Percentiles rank a stretch among this genome's conserved stretches.
These are phyloP conservation scores for Oxyura jamaicensis DNA, from an alignment of 2,113 vertebrate species.

Conservation along the genomic window DNA sequence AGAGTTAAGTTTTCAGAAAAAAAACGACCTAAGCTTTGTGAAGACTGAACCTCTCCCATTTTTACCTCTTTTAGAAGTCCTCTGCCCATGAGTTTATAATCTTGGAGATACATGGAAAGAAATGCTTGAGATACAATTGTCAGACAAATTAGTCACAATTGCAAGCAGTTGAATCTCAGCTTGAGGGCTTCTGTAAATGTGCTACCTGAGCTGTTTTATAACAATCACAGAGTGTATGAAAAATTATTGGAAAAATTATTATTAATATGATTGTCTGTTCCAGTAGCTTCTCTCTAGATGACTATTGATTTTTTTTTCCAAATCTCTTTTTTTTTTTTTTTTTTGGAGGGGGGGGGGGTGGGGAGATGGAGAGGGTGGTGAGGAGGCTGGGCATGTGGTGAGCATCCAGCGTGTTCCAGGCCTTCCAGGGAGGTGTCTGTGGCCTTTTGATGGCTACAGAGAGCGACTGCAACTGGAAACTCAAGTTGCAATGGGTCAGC, in stretches of 20 bases:
- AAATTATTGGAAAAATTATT: neutral
- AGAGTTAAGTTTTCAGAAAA: neutral
- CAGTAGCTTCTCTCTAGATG: neutral
- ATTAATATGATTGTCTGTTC: neutral
- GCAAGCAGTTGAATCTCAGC: neutral
- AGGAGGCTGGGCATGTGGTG: rapidly evolving
- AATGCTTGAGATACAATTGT: neutral
- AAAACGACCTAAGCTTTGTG: neutral
- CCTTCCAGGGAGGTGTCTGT: neutral
- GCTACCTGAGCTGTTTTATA: neutral
- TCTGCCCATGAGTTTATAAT: neutral
- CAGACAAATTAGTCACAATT: neutral
- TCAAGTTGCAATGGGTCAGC: rapidly evolving
- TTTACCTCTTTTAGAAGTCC: neutral
- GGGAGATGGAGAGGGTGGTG: too few relatives aligned
- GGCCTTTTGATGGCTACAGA: neutral
- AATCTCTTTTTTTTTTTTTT: too few relatives aligned
- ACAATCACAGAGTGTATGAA: neutral
- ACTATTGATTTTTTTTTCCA: neutral
- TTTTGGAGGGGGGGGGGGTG: too few relatives aligned
- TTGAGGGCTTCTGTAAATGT: neutral
- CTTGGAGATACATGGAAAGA: neutral
- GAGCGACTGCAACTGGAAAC: too few relatives aligned
- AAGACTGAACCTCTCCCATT: neutral
- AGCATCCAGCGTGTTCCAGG: neutral